Evolutionary conservation across 2,888 invertebrate species (phyloP), one percentile per base, ranked within the genome.

Genomic region (Drosophila incognita): DNA sequence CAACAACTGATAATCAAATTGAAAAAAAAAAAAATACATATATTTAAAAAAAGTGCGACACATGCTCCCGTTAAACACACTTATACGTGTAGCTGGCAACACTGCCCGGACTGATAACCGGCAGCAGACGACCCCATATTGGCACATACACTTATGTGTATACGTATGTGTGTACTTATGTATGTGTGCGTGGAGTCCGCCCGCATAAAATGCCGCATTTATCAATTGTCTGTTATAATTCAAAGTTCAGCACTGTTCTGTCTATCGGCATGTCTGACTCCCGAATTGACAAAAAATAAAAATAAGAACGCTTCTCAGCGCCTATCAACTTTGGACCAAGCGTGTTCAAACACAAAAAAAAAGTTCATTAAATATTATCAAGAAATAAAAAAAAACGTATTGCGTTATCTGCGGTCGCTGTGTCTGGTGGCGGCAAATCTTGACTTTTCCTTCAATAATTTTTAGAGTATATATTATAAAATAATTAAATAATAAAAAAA

Each of bases 1-100:
- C 85, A 85, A 83, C 83, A 86, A 87, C 87, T 87, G 87, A 87
- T 87, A 90, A 89, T 90, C 82, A 69, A 71, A 69, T 75, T 61
- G 46, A 24, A 33, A 27, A 46, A 58, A 68, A 69, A 48, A 73
- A 27, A 15, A 49, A 31, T 38, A 49, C 66, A 74, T 49, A 27
- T 24, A 18, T n/a, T 27, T 15, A n/a, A 51, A 31, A 83, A 83
- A 83, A 56, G 59, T 83, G 79, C 85, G 76, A 73, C 74, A 69
- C 76, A 69, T 53, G 65, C 59, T 63, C 52, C 58, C 57, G 29
- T 51, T 53, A 51, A 46, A 51, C 36, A 46, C 57, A 58, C 46
- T 48, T 52, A 42, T 35, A 60, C 40, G 8, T 46, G 11, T 73
- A 68, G 74, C 69, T 79, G 74, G 67, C 69, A 77, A 68, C 74